A percentile compares a stretch with the other conserved stretches of the same genome.
phyloP scores from a whole-genome alignment of 2,113 vertebrate species.

The Eclectus roratus region DNA sequence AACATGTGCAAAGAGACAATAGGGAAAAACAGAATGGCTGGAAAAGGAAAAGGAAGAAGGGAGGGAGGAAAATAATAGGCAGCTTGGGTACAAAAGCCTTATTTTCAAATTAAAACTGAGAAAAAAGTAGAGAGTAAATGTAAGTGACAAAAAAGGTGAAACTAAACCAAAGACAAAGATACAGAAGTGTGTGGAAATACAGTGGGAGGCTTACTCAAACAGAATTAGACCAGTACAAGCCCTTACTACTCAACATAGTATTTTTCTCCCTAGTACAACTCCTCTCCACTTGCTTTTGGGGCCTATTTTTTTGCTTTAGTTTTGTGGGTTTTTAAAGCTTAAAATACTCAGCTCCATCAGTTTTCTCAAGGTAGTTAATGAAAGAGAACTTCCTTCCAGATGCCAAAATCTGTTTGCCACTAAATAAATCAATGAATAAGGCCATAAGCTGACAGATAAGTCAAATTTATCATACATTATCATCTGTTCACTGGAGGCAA shows the following conservation, averaged over 20 bases:
- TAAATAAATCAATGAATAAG: slow-evolving; percentile 50
- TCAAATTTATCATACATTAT: slow-evolving; percentile 22
- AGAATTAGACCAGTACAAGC: background rate
- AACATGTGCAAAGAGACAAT: background rate
- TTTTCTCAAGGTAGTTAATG: slow-evolving; percentile 41
- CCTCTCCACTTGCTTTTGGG: background rate
- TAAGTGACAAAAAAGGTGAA: background rate
- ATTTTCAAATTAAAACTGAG: background rate
- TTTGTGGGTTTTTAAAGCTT: slow-evolving; percentile 15
- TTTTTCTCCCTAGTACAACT: background rate
- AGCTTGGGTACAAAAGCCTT: background rate
- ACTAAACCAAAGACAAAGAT: background rate
- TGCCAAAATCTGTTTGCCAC: slow-evolving; percentile 32
- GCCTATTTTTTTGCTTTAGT: background rate
- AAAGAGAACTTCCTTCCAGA: slow-evolving; percentile 51
- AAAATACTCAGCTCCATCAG: background rate
- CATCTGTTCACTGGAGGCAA: background rate
- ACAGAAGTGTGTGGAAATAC: background rate
- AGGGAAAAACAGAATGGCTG: background rate
- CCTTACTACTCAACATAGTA: background rate
- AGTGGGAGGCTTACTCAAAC: background rate
- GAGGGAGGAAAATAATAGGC: background rate
- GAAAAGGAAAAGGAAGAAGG: background rate
- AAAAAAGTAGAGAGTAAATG: background rate
- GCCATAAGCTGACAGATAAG: slow-evolving; percentile 2